These are phyloP conservation scores for Anolis sagrei DNA, from an alignment of 2,113 vertebrate genomes.

Conservation along the genomic window DNA sequence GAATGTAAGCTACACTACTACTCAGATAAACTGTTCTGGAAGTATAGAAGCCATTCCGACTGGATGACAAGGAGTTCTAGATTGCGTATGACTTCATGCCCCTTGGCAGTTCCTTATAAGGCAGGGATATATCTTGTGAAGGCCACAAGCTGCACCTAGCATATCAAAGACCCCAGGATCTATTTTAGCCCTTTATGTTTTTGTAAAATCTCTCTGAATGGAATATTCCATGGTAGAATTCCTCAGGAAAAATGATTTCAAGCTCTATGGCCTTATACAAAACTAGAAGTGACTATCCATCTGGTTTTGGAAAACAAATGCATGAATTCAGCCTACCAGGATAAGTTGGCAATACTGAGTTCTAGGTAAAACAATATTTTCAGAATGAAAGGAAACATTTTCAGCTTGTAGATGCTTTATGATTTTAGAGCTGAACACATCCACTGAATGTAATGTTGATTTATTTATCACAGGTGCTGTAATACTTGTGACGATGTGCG, in stretches of 20 bases:
- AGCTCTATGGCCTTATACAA: too few species aligned
- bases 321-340: too few species aligned
- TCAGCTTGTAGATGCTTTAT: background rate
- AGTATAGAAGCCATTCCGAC: background rate
- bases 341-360: too few species aligned
- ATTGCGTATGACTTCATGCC: background rate
- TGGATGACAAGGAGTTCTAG: background rate
- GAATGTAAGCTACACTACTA: background rate
- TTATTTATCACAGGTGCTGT: constrained; percentile 84
- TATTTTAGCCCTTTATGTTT: too few species aligned
- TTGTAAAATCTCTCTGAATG: too few species aligned
- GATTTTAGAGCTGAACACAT: background rate
- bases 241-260: too few species aligned
- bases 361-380: background rate
- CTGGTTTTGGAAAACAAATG: too few species aligned
- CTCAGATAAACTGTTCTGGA: background rate
- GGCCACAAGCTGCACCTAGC: too few species aligned
- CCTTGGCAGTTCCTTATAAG: background rate
- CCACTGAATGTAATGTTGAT: background rate
- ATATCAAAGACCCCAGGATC: too few species aligned
- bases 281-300: too few species aligned
- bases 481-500: constrained; percentile 97
- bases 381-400: background rate
- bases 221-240: too few species aligned
- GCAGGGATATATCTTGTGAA: background rate